Evolutionary conservation across 2,113 vertebrate species (phyloP).

Genomic region (Tragelaphus imberbis): DNA sequence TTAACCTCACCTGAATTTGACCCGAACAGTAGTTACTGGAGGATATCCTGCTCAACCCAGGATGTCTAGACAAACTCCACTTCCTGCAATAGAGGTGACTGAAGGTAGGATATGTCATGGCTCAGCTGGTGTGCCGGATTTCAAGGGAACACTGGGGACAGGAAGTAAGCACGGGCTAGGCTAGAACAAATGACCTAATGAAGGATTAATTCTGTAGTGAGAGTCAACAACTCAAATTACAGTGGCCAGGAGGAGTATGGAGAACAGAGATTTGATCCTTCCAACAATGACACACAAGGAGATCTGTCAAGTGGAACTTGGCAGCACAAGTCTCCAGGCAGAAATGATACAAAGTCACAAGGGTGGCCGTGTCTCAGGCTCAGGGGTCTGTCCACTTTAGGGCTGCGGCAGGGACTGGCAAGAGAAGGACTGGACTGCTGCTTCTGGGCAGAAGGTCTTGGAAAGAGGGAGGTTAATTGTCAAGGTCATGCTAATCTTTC

Average conservation of each 20-base stretch:
- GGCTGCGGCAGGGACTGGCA: background rate
- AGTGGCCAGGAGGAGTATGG: slow-evolving; percentile 2
- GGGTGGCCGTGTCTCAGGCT: background rate
- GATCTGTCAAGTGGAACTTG: slow-evolving; percentile 19
- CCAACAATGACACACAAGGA: slow-evolving; percentile 49
- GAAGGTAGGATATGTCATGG: background rate
- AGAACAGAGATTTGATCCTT: slow-evolving; percentile 51
- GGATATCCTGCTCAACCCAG: background rate
- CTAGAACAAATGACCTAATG: slow-evolving; percentile 56
- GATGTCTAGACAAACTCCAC: background rate
- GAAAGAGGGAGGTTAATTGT: background rate
- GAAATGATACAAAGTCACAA: background rate
- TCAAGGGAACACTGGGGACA: slow-evolving; percentile 42
- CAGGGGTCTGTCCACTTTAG: background rate
- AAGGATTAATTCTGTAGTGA: slow-evolving; percentile 40
- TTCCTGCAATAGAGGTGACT: slow-evolving; percentile 19
- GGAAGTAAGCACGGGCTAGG: slow-evolving; percentile 34
- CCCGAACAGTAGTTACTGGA: background rate
- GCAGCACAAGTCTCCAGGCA: background rate
- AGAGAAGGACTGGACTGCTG: background rate
- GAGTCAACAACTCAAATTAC: slow-evolving; percentile 64
- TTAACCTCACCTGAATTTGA: background rate
- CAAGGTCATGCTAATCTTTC: slow-evolving; percentile 52
- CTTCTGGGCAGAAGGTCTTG: slow-evolving; percentile 9
- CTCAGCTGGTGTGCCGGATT: slow-evolving; percentile 19